phyloP scores from a whole-genome alignment of 2,888 invertebrate genomes.

The Leptopilina syphax region DNA sequence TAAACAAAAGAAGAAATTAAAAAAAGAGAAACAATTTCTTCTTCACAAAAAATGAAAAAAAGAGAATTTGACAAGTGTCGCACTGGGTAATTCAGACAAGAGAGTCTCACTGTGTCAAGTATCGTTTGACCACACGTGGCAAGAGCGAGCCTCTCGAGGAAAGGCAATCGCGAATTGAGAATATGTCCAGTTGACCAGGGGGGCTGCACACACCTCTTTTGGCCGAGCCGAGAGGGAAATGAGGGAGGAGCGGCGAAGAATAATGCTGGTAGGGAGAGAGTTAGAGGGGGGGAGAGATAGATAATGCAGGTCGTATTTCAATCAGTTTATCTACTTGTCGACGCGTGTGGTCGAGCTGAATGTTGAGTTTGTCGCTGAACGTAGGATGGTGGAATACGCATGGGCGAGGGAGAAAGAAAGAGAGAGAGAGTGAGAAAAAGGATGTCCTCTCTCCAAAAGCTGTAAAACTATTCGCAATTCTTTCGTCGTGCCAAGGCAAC shows the following conservation, averaged over 20 bases:
- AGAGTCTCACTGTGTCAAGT: constrained; percentile 53
- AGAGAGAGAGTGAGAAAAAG: neutral
- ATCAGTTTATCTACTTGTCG: constrained; percentile 76
- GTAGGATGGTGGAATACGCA: constrained; percentile 51
- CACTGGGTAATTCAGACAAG: neutral
- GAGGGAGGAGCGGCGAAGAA: constrained; percentile 44
- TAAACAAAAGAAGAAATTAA: too few relatives aligned
- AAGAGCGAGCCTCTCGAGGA: neutral
- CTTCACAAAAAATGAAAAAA: too few relatives aligned
- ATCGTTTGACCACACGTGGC: constrained; percentile 53
- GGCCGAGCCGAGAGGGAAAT: neutral
- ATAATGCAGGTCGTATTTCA: constrained; percentile 73
- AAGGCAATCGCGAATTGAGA: neutral
- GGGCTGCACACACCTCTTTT: constrained; percentile 35
- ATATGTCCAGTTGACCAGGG: constrained; percentile 2
- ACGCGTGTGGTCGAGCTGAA: constrained; percentile 73
- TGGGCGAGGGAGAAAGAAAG: constrained; percentile 43
- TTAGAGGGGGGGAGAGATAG: constrained; percentile 52
- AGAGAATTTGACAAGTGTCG: too few relatives aligned
- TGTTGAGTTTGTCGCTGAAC: constrained; percentile 59
- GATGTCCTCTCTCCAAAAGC: constrained; percentile 50
- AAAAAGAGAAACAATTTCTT: too few relatives aligned
- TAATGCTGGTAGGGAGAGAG: constrained; percentile 40
- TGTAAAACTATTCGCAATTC: constrained; percentile 66
- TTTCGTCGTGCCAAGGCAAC: constrained; percentile 43